Evolutionary conservation across 1,140 invertebrate species (phyloP).

Genomic region (Pogonognathellus flavescens): DNA sequence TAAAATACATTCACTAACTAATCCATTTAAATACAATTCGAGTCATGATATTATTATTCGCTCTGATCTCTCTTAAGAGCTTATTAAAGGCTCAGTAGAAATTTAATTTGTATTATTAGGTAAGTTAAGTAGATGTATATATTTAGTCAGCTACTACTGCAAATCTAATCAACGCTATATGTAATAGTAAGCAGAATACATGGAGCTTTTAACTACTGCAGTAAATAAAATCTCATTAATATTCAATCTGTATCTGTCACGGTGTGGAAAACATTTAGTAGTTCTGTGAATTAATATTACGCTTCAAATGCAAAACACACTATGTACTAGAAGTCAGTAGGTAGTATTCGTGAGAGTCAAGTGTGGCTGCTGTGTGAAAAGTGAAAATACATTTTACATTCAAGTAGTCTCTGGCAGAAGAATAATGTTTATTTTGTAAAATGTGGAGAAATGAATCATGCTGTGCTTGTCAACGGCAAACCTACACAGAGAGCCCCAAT

Average conservation of each 20-base stretch:
- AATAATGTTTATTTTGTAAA: background rate
- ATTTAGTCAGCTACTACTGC: too few species aligned
- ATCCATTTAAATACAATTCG: too few species aligned
- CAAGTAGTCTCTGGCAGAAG: background rate
- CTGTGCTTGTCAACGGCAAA: background rate
- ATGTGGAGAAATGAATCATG: background rate
- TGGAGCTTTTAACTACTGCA: background rate
- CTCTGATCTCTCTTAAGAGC: too few species aligned
- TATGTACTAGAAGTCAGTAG: too few species aligned
- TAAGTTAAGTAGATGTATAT: too few species aligned
- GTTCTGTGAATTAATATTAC: background rate
- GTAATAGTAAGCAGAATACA: too few species aligned
- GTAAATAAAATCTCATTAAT: constrained; percentile 27
- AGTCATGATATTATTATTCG: too few species aligned
- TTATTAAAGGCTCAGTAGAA: too few species aligned
- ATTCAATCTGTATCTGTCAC: constrained; percentile 13
- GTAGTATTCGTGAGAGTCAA: background rate
- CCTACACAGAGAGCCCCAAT: background rate
- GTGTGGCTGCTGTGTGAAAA: constrained; percentile 4
- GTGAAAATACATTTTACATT: constrained; percentile 9
- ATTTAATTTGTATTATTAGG: too few species aligned
- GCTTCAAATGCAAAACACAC: too few species aligned
- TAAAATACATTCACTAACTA: too few species aligned
- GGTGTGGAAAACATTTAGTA: constrained; percentile 13
- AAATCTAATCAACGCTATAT: too few species aligned